phyloP scores from a whole-genome alignment of 1,140 invertebrate species.

The Ericerus pela region DNA sequence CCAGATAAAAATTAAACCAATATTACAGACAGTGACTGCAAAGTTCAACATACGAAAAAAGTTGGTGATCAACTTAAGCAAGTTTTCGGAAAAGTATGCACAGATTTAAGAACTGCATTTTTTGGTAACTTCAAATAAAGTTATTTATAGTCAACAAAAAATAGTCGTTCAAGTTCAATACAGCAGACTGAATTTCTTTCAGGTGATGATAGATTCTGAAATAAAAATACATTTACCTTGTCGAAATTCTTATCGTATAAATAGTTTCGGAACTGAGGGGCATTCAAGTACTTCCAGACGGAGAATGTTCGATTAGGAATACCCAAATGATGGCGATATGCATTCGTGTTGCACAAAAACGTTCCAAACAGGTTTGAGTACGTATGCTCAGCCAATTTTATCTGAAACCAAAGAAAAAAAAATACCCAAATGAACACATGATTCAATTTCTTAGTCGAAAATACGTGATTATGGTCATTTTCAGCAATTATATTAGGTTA shows the following conservation, averaged over 20 bases:
- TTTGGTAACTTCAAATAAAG: too few relatives aligned
- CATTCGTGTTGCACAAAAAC: conserved; percentile 80
- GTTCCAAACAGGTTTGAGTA: conserved; percentile 94
- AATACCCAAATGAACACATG: too few relatives aligned
- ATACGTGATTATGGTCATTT: too few relatives aligned
- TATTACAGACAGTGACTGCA: too few relatives aligned
- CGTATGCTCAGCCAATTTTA: conserved; percentile 86
- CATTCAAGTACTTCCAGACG: conserved; percentile 69
- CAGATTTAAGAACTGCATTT: too few relatives aligned
- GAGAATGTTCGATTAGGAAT: conserved; percentile 61
- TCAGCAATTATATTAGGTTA: too few relatives aligned
- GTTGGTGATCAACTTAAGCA: too few relatives aligned
- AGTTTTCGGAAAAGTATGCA: too few relatives aligned
- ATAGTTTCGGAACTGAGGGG: conserved; percentile 65
- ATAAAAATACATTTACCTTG: conserved; percentile 27
- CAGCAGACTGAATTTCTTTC: background rate
- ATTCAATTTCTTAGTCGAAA: too few relatives aligned
- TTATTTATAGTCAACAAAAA: too few relatives aligned
- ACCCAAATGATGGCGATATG: conserved; percentile 51
- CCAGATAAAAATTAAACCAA: too few relatives aligned
- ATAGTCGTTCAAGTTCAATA: background rate
- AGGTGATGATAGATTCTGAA: background rate
- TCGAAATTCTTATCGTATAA: conserved; percentile 49
- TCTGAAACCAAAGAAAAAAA: conserved; percentile 43
- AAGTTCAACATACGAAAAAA: too few relatives aligned